Base-by-base conservation (phyloP, 1,140 invertebrate species). In the Euura lappo region DNA sequence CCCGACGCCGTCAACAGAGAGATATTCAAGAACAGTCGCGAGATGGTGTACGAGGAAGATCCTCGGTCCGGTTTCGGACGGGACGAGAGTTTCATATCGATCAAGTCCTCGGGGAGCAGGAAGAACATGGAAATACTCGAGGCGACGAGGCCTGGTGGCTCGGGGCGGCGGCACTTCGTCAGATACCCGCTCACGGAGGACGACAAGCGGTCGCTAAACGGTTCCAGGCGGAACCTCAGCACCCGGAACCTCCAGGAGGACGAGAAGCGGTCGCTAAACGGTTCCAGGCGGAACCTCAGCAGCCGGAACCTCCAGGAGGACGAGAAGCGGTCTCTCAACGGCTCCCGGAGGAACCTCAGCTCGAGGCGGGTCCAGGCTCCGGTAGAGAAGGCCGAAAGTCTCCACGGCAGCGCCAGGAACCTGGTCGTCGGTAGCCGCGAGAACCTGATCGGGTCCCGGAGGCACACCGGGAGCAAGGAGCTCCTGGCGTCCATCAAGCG, bases 1-100 rank as follows among this genome's bases (percentile, higher is more conserved):
- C 79, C 82, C 0, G 82, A 83, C 64, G 74, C 80, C 0, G 79
- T 83, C 28, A 84, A 82, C 66, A 77, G 70, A 2, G 81, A 84
- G 28, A 84, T 84, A 28, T 10, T 84, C 44, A 80, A 81, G 46
- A 84, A 83, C 71, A 81, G 81, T 43, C 70, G 78, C 0, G 81
- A 83, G 66, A 81, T 83, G 13, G 71, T 81, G 10, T 83, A 75
- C 72, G 81, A 83, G 6, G 77, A 83, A 45, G 75, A 72, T 46
- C 45, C 65, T 72, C 45, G 68, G 78, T n/a, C 11, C 51, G 42
- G 72, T 77, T n/a, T 60, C 10, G 4, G 28, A 67, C 72, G 73
- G 11, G 72, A 78, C 45, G 75, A 78, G 65, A 71, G 44, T 67
- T 73, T 66, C 51, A 74, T 51, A 73, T 44, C 67, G 65, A 65